Evolutionary conservation across 2,113 vertebrate genomes (phyloP), one percentile per base, ranked within the genome.

Genomic region (Corapipo altera): DNA sequence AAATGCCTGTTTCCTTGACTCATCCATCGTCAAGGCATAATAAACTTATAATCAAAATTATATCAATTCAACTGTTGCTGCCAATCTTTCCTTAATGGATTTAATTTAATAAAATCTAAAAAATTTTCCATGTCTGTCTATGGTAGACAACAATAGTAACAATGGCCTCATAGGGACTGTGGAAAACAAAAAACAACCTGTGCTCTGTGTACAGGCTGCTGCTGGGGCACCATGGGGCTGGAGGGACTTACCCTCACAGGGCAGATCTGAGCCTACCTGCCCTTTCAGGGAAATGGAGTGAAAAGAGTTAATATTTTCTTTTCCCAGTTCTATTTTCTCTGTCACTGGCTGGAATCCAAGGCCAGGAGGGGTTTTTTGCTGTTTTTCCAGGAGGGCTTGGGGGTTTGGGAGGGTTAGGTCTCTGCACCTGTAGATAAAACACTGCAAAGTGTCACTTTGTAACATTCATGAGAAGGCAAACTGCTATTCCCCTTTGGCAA

Each of bases 31-130:
- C 94, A 89, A 93, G 79, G 66, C 90, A 89, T 94, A 96, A 97
- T 95, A 96, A 97, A 96, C 89, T 83, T 94, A 81, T 88, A 96
- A 95, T 97, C 92, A 98, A 95, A 98, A 96, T 92, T 37, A 85
- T 90, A 85, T 95, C 82, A 96, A 85, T 95, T 88, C 73, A 95
- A 73, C 88, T 80, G 74, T 49, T 82, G 59, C 85, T 97, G 96
- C 92, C 96, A 95, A 84, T 90, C 93, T 94, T 91, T 85, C 80
- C 67, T 87, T 83, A 93, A 93, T 51, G 84, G 76, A 90, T 85
- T 92, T 96, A 85, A 93, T 89, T 71, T 88, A 94, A 88, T 93
- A 76, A 84, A 33, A 33, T 74, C 83, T 32, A 2, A 1, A 8
- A 46, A 51, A 46, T n/a, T 85, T 89, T 93, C 91, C 58, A 49